Base-by-base conservation (phyloP, 23 tunicate species). In the Pegea sp. region DNA sequence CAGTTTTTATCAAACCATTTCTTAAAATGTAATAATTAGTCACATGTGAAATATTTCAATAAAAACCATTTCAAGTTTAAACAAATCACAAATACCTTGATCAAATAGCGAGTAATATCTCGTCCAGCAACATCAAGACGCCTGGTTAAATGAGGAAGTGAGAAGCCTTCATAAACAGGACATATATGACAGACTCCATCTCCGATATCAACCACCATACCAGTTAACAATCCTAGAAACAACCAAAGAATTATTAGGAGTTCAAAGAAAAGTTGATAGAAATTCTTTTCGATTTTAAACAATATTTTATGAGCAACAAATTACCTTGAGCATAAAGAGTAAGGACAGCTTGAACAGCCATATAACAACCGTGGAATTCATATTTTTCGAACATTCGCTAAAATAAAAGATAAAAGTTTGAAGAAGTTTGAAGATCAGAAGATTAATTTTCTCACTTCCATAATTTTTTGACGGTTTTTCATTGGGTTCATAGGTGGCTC, bases 151-250 rank as follows among this genome's bases (percentile, higher is more conserved):
- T 91, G 84, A 0, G 84, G 93, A 31, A 91, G 78, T 22, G 86
- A 63, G 42, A 91, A 91, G 0, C 99, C 99, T 59, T 91, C 99
- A 68, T 74, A 91, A 25, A 91, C 99, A 5, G 99, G 99, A 64
- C 93, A 78, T 46, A 91, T 91, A 30, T 91, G 93, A 1, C 88
- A 86, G 24, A 91, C 99, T n/a, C 99, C 99, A 72, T 91, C 99
- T 0, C 99, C 99, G 63, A 69, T 69, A 46, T 91, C 99, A 30
- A 91, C 99, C 13, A 91, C 99, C 38, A 91, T 81, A 24, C 99
- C 99, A 29, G 99, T 91, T 21, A 78, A 65, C 8, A 91, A 51
- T 72, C 99, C 95, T 84, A 59, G 11, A 38, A 8, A 38, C 11
- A 38, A 38, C 11, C 16, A 38, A 38, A 38, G n/a, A n/a, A n/a